Conservation (phyloP, 35 echinoderm and acorn worm genomes). For the Lytechinus pictus region DNA sequence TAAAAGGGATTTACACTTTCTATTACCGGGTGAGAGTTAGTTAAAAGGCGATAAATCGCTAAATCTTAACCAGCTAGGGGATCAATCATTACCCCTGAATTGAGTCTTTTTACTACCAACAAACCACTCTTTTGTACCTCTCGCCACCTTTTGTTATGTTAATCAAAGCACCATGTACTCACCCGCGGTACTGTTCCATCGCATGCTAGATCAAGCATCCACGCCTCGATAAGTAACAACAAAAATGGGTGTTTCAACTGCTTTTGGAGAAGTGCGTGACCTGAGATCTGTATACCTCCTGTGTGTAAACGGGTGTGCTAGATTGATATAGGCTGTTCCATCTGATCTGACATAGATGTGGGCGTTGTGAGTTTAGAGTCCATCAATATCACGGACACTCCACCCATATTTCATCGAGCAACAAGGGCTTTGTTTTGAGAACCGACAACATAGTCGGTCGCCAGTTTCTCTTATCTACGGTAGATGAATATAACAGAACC, state of each 20-base stretch:
- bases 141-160: neutral
- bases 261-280: slow-evolving; percentile 1
- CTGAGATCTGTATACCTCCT: neutral
- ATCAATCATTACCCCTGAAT: neutral
- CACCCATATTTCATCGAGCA: neutral
- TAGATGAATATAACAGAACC: neutral
- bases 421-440: neutral
- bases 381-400: neutral
- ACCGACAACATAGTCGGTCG: neutral
- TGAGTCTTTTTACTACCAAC: neutral
- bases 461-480: neutral
- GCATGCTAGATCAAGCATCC: neutral
- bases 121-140: slow-evolving; percentile 11
- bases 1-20: neutral
- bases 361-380: neutral
- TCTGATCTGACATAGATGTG: neutral
- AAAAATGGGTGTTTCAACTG: slow-evolving; percentile 18
- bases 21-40: neutral
- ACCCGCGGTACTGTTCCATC: neutral
- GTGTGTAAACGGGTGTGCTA: neutral
- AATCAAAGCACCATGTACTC: neutral
- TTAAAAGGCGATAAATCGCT: neutral
- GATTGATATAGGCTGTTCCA: neutral
- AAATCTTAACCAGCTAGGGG: neutral
- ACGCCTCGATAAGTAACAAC: slow-evolving; percentile 8